Conservation (phyloP, 2,888 invertebrate species). For the Nomada fabriciana region DNA sequence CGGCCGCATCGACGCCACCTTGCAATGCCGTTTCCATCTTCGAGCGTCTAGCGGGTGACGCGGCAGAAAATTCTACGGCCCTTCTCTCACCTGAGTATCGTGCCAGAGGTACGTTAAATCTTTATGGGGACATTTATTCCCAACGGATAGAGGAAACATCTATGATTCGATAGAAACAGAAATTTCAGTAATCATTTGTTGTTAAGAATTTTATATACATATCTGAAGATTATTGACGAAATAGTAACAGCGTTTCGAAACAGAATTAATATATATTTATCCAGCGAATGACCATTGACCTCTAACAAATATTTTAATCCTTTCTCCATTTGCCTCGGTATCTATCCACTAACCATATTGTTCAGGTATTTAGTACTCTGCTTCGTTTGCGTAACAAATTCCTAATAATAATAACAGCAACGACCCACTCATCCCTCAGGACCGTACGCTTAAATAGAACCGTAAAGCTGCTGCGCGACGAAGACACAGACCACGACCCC, state of each 20-base stretch:
- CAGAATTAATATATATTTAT: no score
- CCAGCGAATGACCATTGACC: no score
- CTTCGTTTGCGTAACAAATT: no score
- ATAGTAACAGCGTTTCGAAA: no score
- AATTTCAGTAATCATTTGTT: neutral
- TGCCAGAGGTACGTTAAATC: neutral
- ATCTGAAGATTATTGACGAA: no score
- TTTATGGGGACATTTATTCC: neutral
- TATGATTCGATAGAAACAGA: neutral
- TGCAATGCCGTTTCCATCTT: constrained; percentile 56
- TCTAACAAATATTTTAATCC: no score
- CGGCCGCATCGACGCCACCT: constrained; percentile 56
- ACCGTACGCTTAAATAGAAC: neutral
- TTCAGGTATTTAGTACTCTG: no score
- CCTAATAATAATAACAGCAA: neutral
- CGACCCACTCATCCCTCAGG: neutral
- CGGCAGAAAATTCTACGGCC: constrained; percentile 53
- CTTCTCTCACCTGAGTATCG: constrained; percentile 31
- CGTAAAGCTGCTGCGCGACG: constrained; percentile 6
- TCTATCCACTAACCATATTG: no score
- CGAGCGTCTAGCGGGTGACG: constrained; percentile 68
- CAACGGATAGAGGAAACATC: neutral
- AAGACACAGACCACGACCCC: neutral
- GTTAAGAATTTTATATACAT: neutral
- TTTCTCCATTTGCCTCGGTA: no score